Conservation (phyloP, 2,113 vertebrate species). For the Willisornis vidua region DNA sequence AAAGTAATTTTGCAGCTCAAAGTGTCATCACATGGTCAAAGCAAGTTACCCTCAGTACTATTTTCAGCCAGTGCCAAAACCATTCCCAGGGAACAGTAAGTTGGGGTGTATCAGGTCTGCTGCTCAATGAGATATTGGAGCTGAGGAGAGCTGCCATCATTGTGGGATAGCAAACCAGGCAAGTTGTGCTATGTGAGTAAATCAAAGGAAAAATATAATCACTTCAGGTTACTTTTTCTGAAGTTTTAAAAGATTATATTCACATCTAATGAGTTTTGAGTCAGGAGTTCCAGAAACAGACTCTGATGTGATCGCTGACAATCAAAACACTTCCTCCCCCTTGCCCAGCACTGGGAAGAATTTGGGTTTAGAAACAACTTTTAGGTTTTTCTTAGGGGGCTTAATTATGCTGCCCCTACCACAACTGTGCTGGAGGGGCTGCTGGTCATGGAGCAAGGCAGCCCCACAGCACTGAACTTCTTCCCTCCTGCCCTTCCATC, state of each 20-base stretch:
- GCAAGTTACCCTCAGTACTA: conserved; percentile 43
- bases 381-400: background rate
- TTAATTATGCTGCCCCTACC: background rate
- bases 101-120: background rate
- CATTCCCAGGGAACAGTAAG: background rate
- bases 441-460: background rate
- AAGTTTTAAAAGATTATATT: background rate
- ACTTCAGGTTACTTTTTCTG: background rate
- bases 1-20: conserved; percentile 64
- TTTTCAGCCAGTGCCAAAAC: conserved; percentile 48
- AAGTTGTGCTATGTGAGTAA: background rate
- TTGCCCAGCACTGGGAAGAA: background rate
- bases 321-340: background rate
- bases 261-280: background rate
- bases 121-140: background rate
- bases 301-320: background rate
- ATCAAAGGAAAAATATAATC: conserved; percentile 3
- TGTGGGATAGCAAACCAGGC: background rate
- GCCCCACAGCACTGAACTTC: background rate
- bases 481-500: background rate
- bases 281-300: background rate
- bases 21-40: conserved; percentile 49
- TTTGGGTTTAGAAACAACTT: background rate
- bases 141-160: background rate
- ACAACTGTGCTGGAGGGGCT: background rate